phyloP scores from a whole-genome alignment of 1,140 invertebrate species.

The Pseudoatta argentina region DNA sequence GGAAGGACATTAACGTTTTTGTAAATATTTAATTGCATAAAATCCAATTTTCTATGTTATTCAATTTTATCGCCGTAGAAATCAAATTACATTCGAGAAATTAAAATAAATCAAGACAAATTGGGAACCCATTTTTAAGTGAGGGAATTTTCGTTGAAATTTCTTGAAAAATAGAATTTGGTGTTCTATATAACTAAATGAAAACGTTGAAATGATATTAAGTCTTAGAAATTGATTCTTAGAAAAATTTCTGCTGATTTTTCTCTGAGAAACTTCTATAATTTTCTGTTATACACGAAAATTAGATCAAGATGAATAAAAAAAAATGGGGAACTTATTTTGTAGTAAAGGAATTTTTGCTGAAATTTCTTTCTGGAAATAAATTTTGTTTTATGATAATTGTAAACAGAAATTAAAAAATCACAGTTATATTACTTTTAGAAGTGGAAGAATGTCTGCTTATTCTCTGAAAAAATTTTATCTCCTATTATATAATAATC shows the following conservation, averaged over 20 bases:
- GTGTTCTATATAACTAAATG: background rate
- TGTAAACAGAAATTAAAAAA: background rate
- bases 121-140: background rate
- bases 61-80: background rate
- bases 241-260: too few relatives aligned
- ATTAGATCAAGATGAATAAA: too few relatives aligned
- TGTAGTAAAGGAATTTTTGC: too few relatives aligned
- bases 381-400: too few relatives aligned
- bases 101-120: constrained; percentile 1
- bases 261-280: too few relatives aligned
- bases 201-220: too few relatives aligned
- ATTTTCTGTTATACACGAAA: too few relatives aligned
- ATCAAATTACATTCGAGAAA: background rate
- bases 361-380: too few relatives aligned
- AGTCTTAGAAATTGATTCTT: too few relatives aligned
- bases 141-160: background rate
- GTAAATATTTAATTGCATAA: background rate
- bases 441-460: background rate
- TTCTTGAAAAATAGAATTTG: background rate
- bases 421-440: background rate
- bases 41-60: background rate
- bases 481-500: background rate
- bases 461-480: background rate
- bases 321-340: too few relatives aligned
- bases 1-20: background rate